These are phyloP conservation scores for Glareola pratincola DNA, from an alignment of 2,113 vertebrate genomes.

Conservation along the genomic window DNA sequence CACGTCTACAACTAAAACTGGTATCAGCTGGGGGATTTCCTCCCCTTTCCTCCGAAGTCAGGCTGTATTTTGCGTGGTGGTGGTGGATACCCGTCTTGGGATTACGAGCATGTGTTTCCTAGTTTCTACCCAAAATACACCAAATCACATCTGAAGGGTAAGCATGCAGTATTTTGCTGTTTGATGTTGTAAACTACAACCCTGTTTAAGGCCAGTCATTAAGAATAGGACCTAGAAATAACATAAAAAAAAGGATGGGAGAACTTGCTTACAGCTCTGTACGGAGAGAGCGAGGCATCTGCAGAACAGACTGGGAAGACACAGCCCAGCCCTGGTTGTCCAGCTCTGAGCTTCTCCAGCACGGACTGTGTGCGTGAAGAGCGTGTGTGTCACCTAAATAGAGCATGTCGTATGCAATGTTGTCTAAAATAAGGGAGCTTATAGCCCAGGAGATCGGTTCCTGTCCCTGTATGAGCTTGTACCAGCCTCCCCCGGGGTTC, in stretches of 20 bases:
- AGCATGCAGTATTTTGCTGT: background rate
- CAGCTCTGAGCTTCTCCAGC: background rate
- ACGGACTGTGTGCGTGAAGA: rapidly evolving
- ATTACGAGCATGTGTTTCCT: background rate
- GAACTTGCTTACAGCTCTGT: background rate
- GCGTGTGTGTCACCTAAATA: rapidly evolving
- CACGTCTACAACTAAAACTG: background rate
- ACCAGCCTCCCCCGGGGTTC: rapidly evolving
- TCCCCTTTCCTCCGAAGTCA: background rate
- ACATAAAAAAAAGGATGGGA: background rate
- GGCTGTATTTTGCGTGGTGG: background rate
- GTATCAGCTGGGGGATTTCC: background rate
- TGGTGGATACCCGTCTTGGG: background rate
- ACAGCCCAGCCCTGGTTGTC: background rate
- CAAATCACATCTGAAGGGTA: background rate
- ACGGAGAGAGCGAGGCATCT: rapidly evolving
- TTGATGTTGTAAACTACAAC: background rate
- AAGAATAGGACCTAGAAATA: background rate
- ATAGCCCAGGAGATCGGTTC: background rate
- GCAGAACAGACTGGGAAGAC: background rate
- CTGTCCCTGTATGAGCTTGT: background rate
- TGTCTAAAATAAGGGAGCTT: background rate
- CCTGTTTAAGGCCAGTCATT: background rate
- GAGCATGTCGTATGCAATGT: rapidly evolving
- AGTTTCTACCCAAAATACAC: background rate